Evolutionary conservation across 2,888 invertebrate species (phyloP), one percentile per base, ranked within the genome.

Genomic region (Chloroclystis v-ata): DNA sequence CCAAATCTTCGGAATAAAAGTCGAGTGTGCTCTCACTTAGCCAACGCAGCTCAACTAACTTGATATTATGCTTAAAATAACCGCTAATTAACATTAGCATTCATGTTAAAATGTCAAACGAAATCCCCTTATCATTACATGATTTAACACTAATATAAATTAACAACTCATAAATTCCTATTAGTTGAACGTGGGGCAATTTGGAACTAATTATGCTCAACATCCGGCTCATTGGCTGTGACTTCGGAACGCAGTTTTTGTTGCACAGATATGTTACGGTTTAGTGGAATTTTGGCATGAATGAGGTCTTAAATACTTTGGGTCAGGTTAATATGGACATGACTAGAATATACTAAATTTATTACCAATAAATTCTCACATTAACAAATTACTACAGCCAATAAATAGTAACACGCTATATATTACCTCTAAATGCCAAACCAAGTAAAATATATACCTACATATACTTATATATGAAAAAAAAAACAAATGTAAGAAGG

Each of bases 181-280:
- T 44, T 51, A 56, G 55, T 60, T 64, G 71, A 77, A 77, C 68
- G 69, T 71, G 78, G 57, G 70, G 72, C 77, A 82, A 82, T 83
- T 82, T 74, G 57, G 69, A 72, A 75, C 78, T 81, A 84, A 85
- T 85, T 85, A 80, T 76, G 75, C 57, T 49, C 60, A 67, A 75
- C 82, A 83, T 86, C 85, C 85, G 84, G 78, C 77, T 78, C 82
- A 79, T 81, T 82, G 78, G 65, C 70, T 78, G 82, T 81, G 78
- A 78, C 61, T 73, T 69, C 64, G 73, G 69, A 69, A 73, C 71
- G 60, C 61, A 48, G 54, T 53, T 56, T 69, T 76, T 78, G 65
- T 63, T 52, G 46, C 56, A 58, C 37, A 72, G 73, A 76, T 75
- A 72, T 72, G 75, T 72, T 76, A 76, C 76, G 78, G 71, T 74